Conservation (phyloP, 2,113 vertebrate species). For the Hippocampus abdominalis region DNA sequence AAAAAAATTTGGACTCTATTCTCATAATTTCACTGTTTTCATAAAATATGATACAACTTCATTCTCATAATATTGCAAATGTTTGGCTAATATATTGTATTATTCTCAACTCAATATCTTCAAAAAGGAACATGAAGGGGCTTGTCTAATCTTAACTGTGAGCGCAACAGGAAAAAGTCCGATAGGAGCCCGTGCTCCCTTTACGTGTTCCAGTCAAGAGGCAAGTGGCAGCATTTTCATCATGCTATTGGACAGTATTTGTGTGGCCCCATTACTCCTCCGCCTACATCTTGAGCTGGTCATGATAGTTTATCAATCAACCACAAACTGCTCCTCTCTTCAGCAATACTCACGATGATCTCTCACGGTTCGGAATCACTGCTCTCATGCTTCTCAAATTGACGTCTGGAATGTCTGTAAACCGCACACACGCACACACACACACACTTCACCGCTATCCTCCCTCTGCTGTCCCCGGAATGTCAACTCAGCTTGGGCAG, state of each 20-base stretch:
- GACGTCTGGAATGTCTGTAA: slow-evolving; percentile 55
- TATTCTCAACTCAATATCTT: background rate
- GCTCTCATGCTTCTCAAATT: slow-evolving; percentile 32
- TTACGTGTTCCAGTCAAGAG: no score
- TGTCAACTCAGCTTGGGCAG: slow-evolving; percentile 78
- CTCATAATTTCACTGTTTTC: background rate
- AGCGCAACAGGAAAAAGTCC: no score
- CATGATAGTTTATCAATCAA: background rate
- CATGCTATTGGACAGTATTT: no score
- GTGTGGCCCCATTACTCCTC: no score
- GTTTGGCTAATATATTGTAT: no score
- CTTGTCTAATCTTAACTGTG: no score
- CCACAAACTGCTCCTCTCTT: slow-evolving; percentile 10
- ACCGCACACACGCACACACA: slow-evolving; percentile 27
- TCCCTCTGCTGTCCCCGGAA: slow-evolving; percentile 70
- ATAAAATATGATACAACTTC: no score
- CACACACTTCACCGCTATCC: slow-evolving; percentile 44
- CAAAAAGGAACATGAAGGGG: background rate
- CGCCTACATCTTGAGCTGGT: background rate
- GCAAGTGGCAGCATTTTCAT: no score
- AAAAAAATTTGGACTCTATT: no score
- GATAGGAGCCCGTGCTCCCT: no score
- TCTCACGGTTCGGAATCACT: slow-evolving; percentile 20
- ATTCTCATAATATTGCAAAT: background rate
- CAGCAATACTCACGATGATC: slow-evolving; percentile 18